These are phyloP conservation scores for Dorcus hopei DNA, from an alignment of 2,888 invertebrate species.

Conservation along the genomic window DNA sequence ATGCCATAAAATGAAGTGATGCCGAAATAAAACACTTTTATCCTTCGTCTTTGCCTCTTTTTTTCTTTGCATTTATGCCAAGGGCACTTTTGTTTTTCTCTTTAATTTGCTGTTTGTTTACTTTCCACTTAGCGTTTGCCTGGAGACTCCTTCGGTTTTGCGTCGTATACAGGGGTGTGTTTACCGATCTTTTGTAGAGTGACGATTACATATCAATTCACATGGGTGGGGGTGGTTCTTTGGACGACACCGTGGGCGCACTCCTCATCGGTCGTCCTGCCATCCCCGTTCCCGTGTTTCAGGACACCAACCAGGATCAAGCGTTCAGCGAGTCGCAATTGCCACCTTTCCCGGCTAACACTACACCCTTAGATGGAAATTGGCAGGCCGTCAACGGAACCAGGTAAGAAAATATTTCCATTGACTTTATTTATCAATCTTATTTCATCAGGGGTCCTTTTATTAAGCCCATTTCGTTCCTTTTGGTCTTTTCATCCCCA, in stretches of 20 bases:
- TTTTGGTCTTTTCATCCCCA: no score
- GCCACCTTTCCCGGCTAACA: conserved; percentile 63
- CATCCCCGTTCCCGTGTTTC: conserved; percentile 23
- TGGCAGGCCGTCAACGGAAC: conserved; percentile 78
- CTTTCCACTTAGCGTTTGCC: neutral
- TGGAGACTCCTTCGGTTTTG: neutral
- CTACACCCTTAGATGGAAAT: conserved; percentile 67
- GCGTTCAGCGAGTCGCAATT: conserved; percentile 47
- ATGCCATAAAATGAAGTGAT: no score
- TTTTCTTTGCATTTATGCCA: neutral
- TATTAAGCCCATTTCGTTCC: no score
- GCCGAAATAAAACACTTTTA: neutral
- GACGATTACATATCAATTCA: conserved; percentile 53
- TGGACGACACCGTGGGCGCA: conserved; percentile 47
- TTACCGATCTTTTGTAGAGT: conserved; percentile 38
- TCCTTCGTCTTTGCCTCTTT: neutral
- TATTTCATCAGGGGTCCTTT: no score
- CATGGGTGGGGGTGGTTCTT: conserved; percentile 47
- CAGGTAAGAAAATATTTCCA: conserved; percentile 50
- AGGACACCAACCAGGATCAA: conserved; percentile 31
- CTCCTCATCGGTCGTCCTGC: conserved; percentile 36
- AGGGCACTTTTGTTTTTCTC: neutral
- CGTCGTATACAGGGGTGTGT: neutral
- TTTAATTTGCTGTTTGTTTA: neutral
- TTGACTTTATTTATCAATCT: no score